A percentile compares a stretch with the other conserved stretches of the same genome.
Conservation (phyloP, 2,888 invertebrate species). For the Tolmerus cingulatus region DNA sequence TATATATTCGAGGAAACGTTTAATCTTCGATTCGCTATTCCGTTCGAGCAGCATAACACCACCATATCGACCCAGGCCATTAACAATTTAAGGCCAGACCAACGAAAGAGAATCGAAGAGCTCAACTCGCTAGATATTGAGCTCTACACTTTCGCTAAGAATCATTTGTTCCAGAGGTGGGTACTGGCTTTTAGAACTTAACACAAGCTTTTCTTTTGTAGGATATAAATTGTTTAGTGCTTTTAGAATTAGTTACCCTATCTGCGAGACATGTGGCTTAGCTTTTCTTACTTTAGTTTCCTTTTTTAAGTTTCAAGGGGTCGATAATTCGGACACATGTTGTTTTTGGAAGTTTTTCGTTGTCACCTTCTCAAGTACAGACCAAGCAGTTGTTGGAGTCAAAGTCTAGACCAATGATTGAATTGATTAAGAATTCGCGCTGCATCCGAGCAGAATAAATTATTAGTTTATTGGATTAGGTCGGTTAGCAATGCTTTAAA, state of each 20-base stretch:
- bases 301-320: background rate
- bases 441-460: background rate
- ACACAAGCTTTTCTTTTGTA: background rate
- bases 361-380: background rate
- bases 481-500: no score
- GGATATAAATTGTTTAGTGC: conserved; percentile 31
- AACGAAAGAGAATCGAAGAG: conserved; percentile 77
- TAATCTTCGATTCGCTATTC: conserved; percentile 86
- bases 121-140: conserved; percentile 91
- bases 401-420: no score
- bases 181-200: conserved; percentile 37
- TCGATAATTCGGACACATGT: no score
- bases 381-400: no score
- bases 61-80: conserved; percentile 86
- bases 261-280: background rate
- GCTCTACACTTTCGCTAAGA: conserved; percentile 91
- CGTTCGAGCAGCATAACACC: conserved; percentile 91
- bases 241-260: background rate
- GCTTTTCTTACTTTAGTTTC: background rate
- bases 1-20: conserved; percentile 96
- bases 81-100: conserved; percentile 76
- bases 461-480: background rate
- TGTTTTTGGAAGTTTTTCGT: background rate
- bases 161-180: conserved; percentile 80
- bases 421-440: background rate